Evolutionary conservation across 2,888 invertebrate species (phyloP), one percentile per base, ranked within the genome.

Genomic region (Drosophila tripunctata): DNA sequence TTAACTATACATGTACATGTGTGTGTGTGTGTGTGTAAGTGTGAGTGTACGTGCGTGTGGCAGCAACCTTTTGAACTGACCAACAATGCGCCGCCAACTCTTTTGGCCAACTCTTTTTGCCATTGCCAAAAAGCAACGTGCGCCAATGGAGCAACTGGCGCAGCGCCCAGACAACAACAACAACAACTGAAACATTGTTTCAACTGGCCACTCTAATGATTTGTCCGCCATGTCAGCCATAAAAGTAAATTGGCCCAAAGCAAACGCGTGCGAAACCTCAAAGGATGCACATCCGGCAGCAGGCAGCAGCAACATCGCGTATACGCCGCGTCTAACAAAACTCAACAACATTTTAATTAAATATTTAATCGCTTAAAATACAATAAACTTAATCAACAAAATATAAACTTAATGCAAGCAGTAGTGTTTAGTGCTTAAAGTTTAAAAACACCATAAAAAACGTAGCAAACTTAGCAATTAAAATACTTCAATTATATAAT

Each of bases 161-260:
- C 40, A 45, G 52, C 62, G 77, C 78, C 77, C 77, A 76, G 41
- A 24, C 31, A 55, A 17, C 52, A 65, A 21, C 58, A 51, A 31
- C 56, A 67, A 21, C 67, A 35, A 56, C 40, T 36, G 31, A 60
- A 33, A 33, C 48, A 63, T 70, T 78, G 79, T 70, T 78, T 78
- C 56, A 78, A 73, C 79, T 76, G 82, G 67, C 76, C 83, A 70
- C 76, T n/a, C n/a, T 78, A 83, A 80, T 78, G 75, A 85, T 71
- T 78, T 68, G 78, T 72, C 67, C 52, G 70, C 71, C 45, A 52
- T 57, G 64, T 61, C 38, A 51, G 38, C n/a, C 27, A 19, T 8
- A 8, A 10, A 19, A 19, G 27, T 36, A 67, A 61, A 58, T 78
- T 73, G 69, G 66, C 63, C 66, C 47, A 51, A 68, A 51, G 57